A percentile compares a stretch with the other conserved stretches of the same genome.
Evolutionary conservation across 2,888 invertebrate genomes (phyloP).

Genomic region (Polydrusus tereticollis): DNA sequence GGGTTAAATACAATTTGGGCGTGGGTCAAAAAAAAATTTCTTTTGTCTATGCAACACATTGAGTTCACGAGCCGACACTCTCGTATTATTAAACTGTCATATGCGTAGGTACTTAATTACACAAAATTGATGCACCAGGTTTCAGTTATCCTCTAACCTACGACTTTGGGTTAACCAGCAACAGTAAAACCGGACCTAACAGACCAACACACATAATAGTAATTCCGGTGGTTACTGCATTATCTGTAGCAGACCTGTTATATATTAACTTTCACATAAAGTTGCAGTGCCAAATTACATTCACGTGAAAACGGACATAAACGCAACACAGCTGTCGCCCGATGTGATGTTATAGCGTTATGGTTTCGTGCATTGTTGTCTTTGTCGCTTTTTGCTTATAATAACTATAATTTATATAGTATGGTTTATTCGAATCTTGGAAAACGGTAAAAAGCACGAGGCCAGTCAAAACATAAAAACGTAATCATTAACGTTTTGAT

Average conservation of each 20-base stretch:
- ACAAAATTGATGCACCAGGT: too few species aligned
- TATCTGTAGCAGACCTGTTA: slow-evolving; percentile 31
- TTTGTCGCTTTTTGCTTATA: neutral
- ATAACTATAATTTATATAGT: too few species aligned
- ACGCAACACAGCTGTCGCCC: slow-evolving; percentile 18
- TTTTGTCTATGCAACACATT: too few species aligned
- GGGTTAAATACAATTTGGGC: too few species aligned
- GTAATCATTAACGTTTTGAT: too few species aligned
- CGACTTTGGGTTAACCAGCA: neutral
- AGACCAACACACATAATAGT: neutral
- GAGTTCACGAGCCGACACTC: too few species aligned
- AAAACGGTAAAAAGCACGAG: too few species aligned
- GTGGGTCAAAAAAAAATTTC: too few species aligned
- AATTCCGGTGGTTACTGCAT: slow-evolving; percentile 6
- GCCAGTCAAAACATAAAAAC: too few species aligned
- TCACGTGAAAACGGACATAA: slow-evolving; percentile 17
- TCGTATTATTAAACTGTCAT: too few species aligned
- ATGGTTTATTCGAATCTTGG: neutral
- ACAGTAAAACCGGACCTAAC: neutral
- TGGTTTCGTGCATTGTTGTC: neutral
- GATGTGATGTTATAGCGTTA: neutral
- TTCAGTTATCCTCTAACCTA: too few species aligned
- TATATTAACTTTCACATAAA: slow-evolving; percentile 33
- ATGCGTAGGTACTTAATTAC: too few species aligned
- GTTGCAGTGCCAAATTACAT: slow-evolving; percentile 15